Base-by-base conservation (phyloP, 1,140 invertebrate genomes). In the Capitella teleta region DNA sequence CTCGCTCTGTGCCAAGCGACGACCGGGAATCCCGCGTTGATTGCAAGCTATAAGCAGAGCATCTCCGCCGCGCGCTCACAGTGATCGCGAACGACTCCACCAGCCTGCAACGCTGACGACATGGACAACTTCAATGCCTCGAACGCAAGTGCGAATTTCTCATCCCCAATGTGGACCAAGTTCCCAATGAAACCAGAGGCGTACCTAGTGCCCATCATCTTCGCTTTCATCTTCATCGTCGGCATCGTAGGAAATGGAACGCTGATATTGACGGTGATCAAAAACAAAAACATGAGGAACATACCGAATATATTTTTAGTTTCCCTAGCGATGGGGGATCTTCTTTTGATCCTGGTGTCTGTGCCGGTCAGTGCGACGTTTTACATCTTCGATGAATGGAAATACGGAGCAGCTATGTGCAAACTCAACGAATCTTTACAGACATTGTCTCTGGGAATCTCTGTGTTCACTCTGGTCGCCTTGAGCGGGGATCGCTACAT, bases 241-340 rank as follows among this genome's bases (percentile, higher is more conserved):
- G 89, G 90, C 0, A 80, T 90, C 0, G 70, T 88, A 1, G 90
- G 90, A 18, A 95, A 95, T 67, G 86, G 87, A 0, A 85, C 85
- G 0, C 74, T 93, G 12, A 86, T 92, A 42, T 78, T 62, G 38
- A 67, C 60, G 2, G 66, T 70, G 3, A 23, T 62, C 1, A 43
- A 56, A 8, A 67, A 68, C 52, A 65, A 66, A 48, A 56, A 53
- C n/a, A 63, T 72, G 61, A 53, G 66, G 52, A 93, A 86, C 68
- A 83, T 88, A 0, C 89, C 90, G 4, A 94, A 95, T 66, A 90
- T 85, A 72, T 89, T 83, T 79, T 87, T 91, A 49, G 74, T 85
- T 16, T 84, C 79, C 28, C 62, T 91, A 57, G 84, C 86, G 0
- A 60, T 86, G 3, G 87, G 86, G 0, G 87, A 91, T 64, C 73